phyloP scores from a whole-genome alignment of 2,797 vertebrate species.

The Neoniphon sammara region DNA sequence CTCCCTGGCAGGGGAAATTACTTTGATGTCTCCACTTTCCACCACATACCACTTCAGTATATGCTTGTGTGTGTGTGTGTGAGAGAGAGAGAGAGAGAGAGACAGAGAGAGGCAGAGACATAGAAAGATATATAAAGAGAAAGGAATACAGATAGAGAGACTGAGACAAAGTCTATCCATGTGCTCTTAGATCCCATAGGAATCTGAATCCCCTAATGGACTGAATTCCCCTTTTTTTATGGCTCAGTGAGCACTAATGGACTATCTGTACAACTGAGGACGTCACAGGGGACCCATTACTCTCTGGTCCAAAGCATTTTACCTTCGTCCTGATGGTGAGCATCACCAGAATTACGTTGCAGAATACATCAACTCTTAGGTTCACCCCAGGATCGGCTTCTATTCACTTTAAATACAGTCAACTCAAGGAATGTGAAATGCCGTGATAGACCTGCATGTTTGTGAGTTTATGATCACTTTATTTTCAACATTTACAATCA shows the following conservation, averaged over 20 bases:
- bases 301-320: conserved; percentile 50
- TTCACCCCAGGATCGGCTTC: neutral
- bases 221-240: conserved; percentile 54
- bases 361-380: conserved; percentile 20
- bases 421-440: neutral
- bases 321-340: conserved; percentile 25
- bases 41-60: neutral
- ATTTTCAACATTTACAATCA: neutral
- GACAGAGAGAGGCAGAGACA: conserved; percentile 1
- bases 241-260: conserved; percentile 66
- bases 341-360: conserved; percentile 20
- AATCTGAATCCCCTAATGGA: conserved; percentile 70
- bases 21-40: conserved; percentile 6
- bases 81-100: neutral
- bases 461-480: neutral
- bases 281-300: conserved; percentile 54
- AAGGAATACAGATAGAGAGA: conserved; percentile 14
- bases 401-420: neutral
- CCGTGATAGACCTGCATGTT: neutral
- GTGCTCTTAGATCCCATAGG: conserved; percentile 60
- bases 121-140: conserved; percentile 9
- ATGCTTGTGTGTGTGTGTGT: conserved; percentile 3
- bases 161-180: conserved; percentile 32
- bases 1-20: conserved; percentile 20
- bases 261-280: conserved; percentile 49